phyloP scores from a whole-genome alignment of 1,140 invertebrate genomes.

The Piezodorus guildinii region DNA sequence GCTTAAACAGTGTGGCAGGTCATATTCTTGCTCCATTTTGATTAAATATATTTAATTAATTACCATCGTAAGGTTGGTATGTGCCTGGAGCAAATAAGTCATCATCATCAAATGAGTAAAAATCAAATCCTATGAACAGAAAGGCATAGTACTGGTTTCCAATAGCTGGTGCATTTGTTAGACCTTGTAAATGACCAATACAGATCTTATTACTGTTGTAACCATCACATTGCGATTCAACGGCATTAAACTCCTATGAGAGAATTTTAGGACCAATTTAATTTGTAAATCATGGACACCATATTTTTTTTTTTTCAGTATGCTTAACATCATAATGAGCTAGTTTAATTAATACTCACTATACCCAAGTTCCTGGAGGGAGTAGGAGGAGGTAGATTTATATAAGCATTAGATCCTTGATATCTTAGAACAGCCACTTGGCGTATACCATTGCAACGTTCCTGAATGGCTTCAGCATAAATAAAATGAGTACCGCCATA shows the following conservation, averaged over 20 bases:
- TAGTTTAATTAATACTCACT: constrained; percentile 29
- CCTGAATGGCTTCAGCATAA: not conserved
- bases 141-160: not conserved
- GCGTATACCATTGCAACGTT: not conserved
- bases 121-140: not conserved
- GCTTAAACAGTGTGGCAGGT: too few species aligned
- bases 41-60: too few species aligned
- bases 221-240: not conserved
- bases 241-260: not conserved
- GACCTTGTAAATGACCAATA: not conserved
- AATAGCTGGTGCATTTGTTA: not conserved
- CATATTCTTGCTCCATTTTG: too few species aligned
- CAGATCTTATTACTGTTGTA: not conserved
- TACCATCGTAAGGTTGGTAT: constrained; percentile 6
- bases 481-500: not conserved
- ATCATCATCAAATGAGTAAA: not conserved
- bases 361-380: not conserved
- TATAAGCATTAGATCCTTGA: not conserved
- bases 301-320: too few species aligned
- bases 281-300: too few species aligned
- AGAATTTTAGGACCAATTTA: too few species aligned
- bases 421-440: not conserved
- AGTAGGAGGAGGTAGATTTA: not conserved
- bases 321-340: too few species aligned
- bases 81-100: constrained; percentile 7